phyloP scores from a whole-genome alignment of 1,140 invertebrate genomes.

The Schlechtendalia chinensis region DNA sequence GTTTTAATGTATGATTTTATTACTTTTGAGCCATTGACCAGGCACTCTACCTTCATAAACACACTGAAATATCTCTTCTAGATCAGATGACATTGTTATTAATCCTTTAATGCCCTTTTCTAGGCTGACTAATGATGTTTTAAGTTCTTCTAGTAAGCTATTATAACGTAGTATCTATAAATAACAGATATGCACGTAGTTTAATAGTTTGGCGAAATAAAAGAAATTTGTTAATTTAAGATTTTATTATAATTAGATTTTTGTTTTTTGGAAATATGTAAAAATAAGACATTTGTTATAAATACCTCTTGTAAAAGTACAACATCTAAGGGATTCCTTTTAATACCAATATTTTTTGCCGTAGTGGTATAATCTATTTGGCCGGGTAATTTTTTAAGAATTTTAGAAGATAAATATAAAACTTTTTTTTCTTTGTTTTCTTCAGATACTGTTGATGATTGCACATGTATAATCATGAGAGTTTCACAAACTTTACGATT shows the following conservation, averaged over 20 bases:
- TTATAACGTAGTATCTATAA: constrained; percentile 28
- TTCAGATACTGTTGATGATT: constrained; percentile 60
- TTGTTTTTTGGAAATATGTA: not conserved
- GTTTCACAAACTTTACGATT: constrained; percentile 75
- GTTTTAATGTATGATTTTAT: not conserved
- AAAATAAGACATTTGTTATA: constrained; percentile 8
- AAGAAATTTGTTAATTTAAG: not conserved
- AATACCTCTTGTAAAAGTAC: constrained; percentile 77
- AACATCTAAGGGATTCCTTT: constrained; percentile 74
- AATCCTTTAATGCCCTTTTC: constrained; percentile 70
- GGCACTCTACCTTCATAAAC: constrained; percentile 78
- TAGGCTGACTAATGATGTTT: constrained; percentile 1
- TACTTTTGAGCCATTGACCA: constrained; percentile 71
- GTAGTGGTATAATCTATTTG: constrained; percentile 75
- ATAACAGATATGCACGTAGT: not conserved
- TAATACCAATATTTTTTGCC: constrained; percentile 67
- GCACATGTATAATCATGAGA: constrained; percentile 74
- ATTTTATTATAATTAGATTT: not conserved
- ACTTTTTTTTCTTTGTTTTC: constrained; percentile 72
- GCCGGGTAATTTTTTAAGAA: constrained; percentile 68
- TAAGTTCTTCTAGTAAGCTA: constrained; percentile 2
- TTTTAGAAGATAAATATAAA: constrained; percentile 68
- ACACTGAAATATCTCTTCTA: constrained; percentile 77
- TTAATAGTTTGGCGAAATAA: not conserved
- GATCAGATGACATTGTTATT: constrained; percentile 77